These are phyloP conservation scores for Drosophila subpulchrella DNA, from an alignment of 1,140 invertebrate genomes.

Conservation along the genomic window DNA sequence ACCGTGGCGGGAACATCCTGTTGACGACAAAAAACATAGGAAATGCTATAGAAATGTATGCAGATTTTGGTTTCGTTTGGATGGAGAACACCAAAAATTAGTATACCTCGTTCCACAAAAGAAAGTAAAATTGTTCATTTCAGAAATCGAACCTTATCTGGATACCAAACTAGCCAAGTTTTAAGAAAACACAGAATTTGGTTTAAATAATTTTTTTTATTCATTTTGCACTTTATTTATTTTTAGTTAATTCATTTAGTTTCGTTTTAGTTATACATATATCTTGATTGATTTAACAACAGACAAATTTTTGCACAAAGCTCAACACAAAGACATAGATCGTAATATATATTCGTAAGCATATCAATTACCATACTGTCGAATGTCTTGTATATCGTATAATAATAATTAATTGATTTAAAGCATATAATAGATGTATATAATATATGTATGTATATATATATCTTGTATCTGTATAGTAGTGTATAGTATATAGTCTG, in stretches of 20 bases:
- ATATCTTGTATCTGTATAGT: conserved; percentile 50
- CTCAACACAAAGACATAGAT: conserved; percentile 52
- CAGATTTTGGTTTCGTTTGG: background rate
- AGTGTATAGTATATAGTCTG: conserved; percentile 67
- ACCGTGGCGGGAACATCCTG: conserved; percentile 2
- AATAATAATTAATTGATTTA: conserved; percentile 81
- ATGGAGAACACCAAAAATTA: too few relatives aligned
- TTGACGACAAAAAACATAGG: background rate
- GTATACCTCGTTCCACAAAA: background rate
- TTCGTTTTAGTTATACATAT: conserved; percentile 65
- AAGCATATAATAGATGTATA: conserved; percentile 69
- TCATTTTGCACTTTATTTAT: conserved; percentile 72
- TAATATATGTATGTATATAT: conserved; percentile 41
- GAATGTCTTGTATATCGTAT: conserved; percentile 78
- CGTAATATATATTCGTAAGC: conserved; percentile 71
- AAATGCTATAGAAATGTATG: background rate
- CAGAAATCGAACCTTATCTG: too few relatives aligned
- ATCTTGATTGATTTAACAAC: conserved; percentile 57
- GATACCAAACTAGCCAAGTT: too few relatives aligned
- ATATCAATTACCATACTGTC: conserved; percentile 80
- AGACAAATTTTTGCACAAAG: conserved; percentile 48
- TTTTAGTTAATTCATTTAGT: conserved; percentile 76
- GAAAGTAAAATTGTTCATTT: background rate
- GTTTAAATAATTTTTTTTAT: conserved; percentile 49
- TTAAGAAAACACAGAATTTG: background rate